Percentiles rank a stretch among this genome's conserved stretches.
phyloP scores from a whole-genome alignment of 2,113 vertebrate genomes.

The Crotalus tigris region DNA sequence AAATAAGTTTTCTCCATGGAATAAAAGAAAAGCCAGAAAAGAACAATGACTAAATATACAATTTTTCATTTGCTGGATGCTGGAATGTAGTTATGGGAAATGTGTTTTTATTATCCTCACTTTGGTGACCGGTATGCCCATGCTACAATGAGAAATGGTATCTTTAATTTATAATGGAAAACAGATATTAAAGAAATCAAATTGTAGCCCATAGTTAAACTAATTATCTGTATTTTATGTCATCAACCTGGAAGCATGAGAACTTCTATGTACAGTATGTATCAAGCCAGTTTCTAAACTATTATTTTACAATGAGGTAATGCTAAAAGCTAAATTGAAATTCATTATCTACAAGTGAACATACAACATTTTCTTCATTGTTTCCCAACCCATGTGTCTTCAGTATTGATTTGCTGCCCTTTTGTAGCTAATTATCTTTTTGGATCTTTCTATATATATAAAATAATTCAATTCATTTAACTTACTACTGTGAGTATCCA shows the following conservation, averaged over 20 bases:
- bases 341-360: neutral
- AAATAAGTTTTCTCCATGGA: neutral
- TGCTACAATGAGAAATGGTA: neutral
- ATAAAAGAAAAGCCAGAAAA: neutral
- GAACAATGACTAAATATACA: neutral
- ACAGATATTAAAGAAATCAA: neutral
- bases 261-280: neutral
- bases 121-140: neutral
- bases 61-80: neutral
- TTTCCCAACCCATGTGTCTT: neutral
- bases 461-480: constrained; percentile 28
- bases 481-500: constrained; percentile 5
- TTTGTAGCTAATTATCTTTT: neutral
- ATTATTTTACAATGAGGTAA: neutral
- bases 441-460: neutral
- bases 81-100: neutral
- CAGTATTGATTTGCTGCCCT: constrained; percentile 17
- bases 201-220: neutral
- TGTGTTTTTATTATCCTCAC: neutral
- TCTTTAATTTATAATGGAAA: neutral
- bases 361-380: neutral
- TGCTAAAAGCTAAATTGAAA: neutral
- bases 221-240: neutral
- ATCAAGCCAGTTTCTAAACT: neutral
- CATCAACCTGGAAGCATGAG: neutral